Percentiles rank a stretch among this genome's conserved stretches.
phyloP scores from a whole-genome alignment of 2,113 vertebrate genomes.

The Catharus minimus region DNA sequence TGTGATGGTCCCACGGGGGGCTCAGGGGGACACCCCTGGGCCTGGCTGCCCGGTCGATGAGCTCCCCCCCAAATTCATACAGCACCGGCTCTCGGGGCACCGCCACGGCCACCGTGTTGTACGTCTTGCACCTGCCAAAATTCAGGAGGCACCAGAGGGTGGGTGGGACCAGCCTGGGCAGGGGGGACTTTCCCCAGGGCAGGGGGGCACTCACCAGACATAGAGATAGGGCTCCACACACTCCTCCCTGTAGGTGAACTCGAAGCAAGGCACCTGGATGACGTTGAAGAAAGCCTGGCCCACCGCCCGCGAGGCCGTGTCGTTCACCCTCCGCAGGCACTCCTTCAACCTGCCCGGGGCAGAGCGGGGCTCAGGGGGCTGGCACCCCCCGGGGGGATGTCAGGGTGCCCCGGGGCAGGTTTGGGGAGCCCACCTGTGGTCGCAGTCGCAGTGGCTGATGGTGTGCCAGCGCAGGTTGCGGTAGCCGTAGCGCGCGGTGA shows the following conservation, averaged over 20 bases:
- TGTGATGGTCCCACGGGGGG: background rate
- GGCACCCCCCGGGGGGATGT: accelerated
- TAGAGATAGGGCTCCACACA: constrained; percentile 89
- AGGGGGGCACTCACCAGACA: constrained; percentile 80
- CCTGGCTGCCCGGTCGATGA: constrained; percentile 78
- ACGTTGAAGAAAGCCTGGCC: constrained; percentile 90
- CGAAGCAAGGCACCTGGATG: constrained; percentile 88
- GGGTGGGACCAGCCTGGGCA: background rate
- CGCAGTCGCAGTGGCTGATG: constrained; percentile 90
- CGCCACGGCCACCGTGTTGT: constrained; percentile 81
- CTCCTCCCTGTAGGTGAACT: constrained; percentile 81
- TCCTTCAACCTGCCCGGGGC: constrained; percentile 77
- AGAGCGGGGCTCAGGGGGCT: background rate
- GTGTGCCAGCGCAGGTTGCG: constrained; percentile 89
- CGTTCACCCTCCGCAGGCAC: constrained; percentile 82
- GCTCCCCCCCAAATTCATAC: constrained; percentile 82
- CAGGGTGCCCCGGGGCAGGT: background rate
- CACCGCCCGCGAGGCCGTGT: constrained; percentile 84
- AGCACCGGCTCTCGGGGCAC: constrained; percentile 81
- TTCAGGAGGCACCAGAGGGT: accelerated
- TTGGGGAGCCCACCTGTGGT: constrained; percentile 67
- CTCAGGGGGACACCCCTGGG: background rate
- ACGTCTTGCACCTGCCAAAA: constrained; percentile 81
- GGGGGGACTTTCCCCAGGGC: accelerated
- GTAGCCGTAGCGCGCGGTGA: constrained; percentile 82